Percentiles rank a stretch among this genome's conserved stretches.
Evolutionary conservation across 2,888 invertebrate species (phyloP).

Genomic region (Tenthredo notha): DNA sequence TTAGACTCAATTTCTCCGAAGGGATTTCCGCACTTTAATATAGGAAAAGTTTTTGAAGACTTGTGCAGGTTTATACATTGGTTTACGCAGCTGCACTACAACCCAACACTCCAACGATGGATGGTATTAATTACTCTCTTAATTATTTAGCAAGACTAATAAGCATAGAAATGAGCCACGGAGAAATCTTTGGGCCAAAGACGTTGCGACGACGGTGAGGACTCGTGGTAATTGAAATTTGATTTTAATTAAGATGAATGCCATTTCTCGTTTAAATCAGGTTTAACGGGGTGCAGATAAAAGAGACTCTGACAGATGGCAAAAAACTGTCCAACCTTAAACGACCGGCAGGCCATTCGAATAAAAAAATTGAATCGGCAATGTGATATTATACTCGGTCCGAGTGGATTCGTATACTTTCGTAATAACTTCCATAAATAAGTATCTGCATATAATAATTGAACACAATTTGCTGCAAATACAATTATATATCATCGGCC

Average conservation of each 20-base stretch:
- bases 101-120: slow-evolving; percentile 20
- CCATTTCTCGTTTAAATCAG: slow-evolving; percentile 28
- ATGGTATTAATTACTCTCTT: slow-evolving; percentile 46
- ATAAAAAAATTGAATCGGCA: slow-evolving; percentile 31
- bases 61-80: not conserved
- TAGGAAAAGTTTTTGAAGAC: not conserved
- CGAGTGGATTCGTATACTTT: not conserved
- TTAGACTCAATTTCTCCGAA: not conserved
- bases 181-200: slow-evolving; percentile 4
- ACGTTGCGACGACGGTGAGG: slow-evolving; percentile 1
- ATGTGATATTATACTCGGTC: slow-evolving; percentile 6
- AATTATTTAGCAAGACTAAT: slow-evolving; percentile 43
- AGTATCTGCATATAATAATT: slow-evolving; percentile 29
- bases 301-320: slow-evolving; percentile 1
- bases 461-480: slow-evolving; percentile 19
- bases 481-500: slow-evolving; percentile 31
- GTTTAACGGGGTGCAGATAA: slow-evolving; percentile 24
- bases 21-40: not conserved
- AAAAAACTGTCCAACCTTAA: slow-evolving; percentile 4
- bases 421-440: slow-evolving; percentile 7
- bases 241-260: slow-evolving; percentile 50
- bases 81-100: not conserved
- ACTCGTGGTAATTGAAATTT: slow-evolving; percentile 38
- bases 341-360: not conserved
- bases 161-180: slow-evolving; percentile 23